Base-by-base conservation (phyloP, 2,888 invertebrate genomes). In the Cataglyphis altisquamis region DNA sequence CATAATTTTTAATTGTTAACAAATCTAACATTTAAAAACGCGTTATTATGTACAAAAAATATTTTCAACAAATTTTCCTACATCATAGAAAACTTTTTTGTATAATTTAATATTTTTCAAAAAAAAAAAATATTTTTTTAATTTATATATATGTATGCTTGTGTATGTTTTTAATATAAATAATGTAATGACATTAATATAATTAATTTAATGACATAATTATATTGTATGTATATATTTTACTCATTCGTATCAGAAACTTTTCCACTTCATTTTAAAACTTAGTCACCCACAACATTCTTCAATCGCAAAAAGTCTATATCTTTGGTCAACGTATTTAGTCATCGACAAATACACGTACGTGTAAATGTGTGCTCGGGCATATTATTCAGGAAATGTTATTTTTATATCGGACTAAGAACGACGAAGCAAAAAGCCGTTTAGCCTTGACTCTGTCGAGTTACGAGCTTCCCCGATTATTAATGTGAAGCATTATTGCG, bases 401-500 rank as follows among this genome's bases (percentile, higher is more conserved):
- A 70, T 70, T 78, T 80, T 80, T 80, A 72, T 36, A 60, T 72
- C 72, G 25, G 18, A 18, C 68, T n/a, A 77, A 12, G 29, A 77
- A 67, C n/a, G 64, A 64, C 48, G 21, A 32, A 29, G 57, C 60
- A n/a, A 21, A 82, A n/a, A 70, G 64, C 45, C 67, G 25, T 45
- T 77, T 45, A 52, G 45, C 87, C 84, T 88, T 87, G 83, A 74
- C 73, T 86, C 67, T 55, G 66, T 78, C 63, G 62, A 85, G 60
- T 83, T 82, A 75, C 55, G 73, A 78, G 63, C 52, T 57, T 82
- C 62, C 60, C 55, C 75, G 81, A 84, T 87, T 89, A 86, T 82
- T 84, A 88, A 84, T 75, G 63, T 70, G 64, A 52, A 52, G 39
- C 68, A 73, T 77, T 86, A 82, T 62, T 82, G 52, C 75, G 72